Base-by-base conservation (phyloP, 2,888 invertebrate species). In the Ochropleura plecta region DNA sequence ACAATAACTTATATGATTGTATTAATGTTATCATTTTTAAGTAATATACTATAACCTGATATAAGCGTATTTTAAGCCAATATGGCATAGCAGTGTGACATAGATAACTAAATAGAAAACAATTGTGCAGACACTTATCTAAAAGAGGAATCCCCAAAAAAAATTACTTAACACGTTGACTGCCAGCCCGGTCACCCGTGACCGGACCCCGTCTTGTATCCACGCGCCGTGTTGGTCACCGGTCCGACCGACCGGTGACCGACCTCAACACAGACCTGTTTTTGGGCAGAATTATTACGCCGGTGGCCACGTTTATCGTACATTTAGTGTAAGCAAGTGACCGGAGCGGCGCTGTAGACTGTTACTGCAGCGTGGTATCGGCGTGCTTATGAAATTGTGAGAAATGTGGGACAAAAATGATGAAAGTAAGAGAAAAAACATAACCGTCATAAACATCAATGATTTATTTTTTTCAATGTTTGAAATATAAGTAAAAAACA, bases 401-500 rank as follows among this genome's bases (percentile, higher is more conserved):
- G 65, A 51, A 66, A 66, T 51, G 40, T 66, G 65, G 57, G 57
- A 30, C 59, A 68, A 59, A 68, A 68, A 68, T 68, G 48, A 68
- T 59, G 55, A 68, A 68, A 69, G 40, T 57, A 5, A 59, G 68
- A 5, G 30, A 69, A 59, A 68, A 69, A 57, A 68, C 68, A 18
- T 59, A 68, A 68, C 68, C 40, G 59, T 68, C 68, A 68, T 10
- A 59, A 59, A 68, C 59, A 68, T 59, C 68, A 68, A 68, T 20
- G 67, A 44, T 68, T 68, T 57, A 46, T 68, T 68, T 68, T 57
- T 68, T 0, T 68, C 20, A 68, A 55, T 68, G 68, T 68, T 8
- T 68, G 30, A 68, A 68, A 68, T 68, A 68, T 68, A 48, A 68
- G 68, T 68, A 48, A 68, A 68, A 68, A 5, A 57, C 48, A 68